These are phyloP conservation scores for Podarcis muralis DNA, from an alignment of 2,113 vertebrate species.

Conservation along the genomic window DNA sequence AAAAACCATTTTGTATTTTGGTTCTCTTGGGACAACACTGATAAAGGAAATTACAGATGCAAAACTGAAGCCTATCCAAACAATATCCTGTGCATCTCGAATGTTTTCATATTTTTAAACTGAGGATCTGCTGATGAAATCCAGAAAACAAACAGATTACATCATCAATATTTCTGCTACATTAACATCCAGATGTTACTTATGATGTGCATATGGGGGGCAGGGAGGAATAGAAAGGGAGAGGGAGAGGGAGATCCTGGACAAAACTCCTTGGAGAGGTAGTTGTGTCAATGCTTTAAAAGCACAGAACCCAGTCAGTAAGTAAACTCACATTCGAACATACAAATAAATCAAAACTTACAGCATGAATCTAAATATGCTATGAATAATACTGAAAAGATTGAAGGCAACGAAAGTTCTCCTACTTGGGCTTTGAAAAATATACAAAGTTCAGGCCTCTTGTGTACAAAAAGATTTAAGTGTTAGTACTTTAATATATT, in stretches of 20 bases:
- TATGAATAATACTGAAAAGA: neutral
- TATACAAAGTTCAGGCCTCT: neutral
- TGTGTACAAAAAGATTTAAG: neutral
- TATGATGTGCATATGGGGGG: neutral
- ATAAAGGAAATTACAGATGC: neutral
- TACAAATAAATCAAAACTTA: neutral
- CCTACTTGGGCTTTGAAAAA: neutral
- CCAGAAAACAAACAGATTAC: neutral
- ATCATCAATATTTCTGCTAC: neutral
- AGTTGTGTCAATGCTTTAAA: conserved; percentile 10
- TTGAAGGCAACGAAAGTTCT: neutral
- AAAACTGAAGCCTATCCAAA: neutral
- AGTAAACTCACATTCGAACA: neutral
- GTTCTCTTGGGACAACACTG: neutral
- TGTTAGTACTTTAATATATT: neutral
- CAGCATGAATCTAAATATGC: neutral
- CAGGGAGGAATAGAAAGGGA: too few relatives aligned
- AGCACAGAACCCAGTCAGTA: neutral
- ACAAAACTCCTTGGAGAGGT: neutral
- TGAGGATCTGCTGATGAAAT: neutral
- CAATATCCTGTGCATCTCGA: neutral
- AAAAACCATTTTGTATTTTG: rapidly evolving
- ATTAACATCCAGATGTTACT: neutral
- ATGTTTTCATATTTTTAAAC: neutral
- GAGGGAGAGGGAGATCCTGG: neutral